Base-by-base conservation (phyloP, 2,797 vertebrate species). In the Erethizon dorsatum region DNA sequence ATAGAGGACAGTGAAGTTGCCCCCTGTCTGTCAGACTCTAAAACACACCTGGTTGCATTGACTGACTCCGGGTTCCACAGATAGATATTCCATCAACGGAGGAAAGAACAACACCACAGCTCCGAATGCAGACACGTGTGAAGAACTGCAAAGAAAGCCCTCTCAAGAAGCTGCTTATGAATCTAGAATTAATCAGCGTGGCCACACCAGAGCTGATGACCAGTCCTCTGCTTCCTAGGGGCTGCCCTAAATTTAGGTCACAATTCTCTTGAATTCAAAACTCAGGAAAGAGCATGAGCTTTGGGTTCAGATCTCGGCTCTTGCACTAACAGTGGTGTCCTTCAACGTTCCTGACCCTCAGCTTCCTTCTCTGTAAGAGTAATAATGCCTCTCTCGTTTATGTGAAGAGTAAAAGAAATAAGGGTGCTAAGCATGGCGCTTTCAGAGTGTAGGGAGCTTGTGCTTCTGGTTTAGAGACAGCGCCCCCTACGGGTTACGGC, bases 361-460 rank as follows among this genome's bases (percentile, higher is more conserved):
- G 73, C 57, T 33, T 69, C 2, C 24, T 5, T n/a, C 8, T 28
- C 56, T 65, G 17, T n/a, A 22, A 63, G 26, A 3, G 24, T 11
- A 33, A 14, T 12, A 20, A 28, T 11, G n/a, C 7, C 50, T 54
- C 63, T 79, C 54, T 79, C 13, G 0, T 0, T 18, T 1, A 11
- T 26, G 37, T 67, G 50, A 67, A 79, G 47, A 91, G n/a, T 33
- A 5, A 67, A n/a, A 8, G 50, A 63, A 47, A 57, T 24, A 41
- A 41, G 1, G 18, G 24, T 15, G 37, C 26, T 9, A 0, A 50
- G 73, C 11, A n/a, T 0, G 1, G 1, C 1, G 24, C 1, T 20
- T 20, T 71, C 47, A 1, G 52, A 3, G 47, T 8, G 10, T 1
- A 31, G n/a, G 82, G 0, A 8, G 37, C 17, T 56, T 37, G 11